Base-by-base conservation (phyloP, 2,797 vertebrate genomes). In the Enteromius argenteus region DNA sequence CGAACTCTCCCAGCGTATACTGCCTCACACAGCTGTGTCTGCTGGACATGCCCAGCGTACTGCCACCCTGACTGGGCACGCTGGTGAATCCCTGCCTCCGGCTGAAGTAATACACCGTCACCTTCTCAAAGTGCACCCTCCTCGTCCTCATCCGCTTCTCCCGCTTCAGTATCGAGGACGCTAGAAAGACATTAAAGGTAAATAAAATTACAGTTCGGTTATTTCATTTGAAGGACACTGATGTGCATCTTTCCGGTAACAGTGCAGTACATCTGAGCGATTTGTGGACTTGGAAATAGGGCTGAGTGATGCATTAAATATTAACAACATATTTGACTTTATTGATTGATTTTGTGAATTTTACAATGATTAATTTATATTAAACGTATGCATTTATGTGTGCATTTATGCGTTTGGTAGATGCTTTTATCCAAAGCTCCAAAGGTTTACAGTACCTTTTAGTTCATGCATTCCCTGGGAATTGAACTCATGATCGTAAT, bases 101-200 rank as follows among this genome's bases (percentile, higher is more conserved):
- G 4, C 97, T 94, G 91, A 99, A 99, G 95, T 99, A 99, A 93
- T 98, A 99, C 86, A 99, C 98, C 0, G 98, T 99, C 91, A 99
- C 98, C 11, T 97, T 98, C 84, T 99, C 98, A 76, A 99, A 99
- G 86, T 97, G 97, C 37, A 99, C 98, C 93, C 97, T 96, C 91
- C 97, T 96, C 0, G 96, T 96, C 88, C 97, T 95, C 91, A 98
- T 94, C n/a, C 97, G 95, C 91, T 99, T 99, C 93, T 98, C 98
- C 72, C 97, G 92, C 90, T 99, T 99, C 91, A 99, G 91, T 90
- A 99, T 98, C 2, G 98, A 99, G 75, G 97, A 95, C 0, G 98
- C 98, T 99, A 91, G 17, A 93, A 92, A 88, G 66, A 32, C 27
- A 37, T 39, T 6, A 76, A 37, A 75, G 62, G 37, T 14, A 44